Conservation (phyloP, 2,113 vertebrate species). For the Perognathus longimembris region DNA sequence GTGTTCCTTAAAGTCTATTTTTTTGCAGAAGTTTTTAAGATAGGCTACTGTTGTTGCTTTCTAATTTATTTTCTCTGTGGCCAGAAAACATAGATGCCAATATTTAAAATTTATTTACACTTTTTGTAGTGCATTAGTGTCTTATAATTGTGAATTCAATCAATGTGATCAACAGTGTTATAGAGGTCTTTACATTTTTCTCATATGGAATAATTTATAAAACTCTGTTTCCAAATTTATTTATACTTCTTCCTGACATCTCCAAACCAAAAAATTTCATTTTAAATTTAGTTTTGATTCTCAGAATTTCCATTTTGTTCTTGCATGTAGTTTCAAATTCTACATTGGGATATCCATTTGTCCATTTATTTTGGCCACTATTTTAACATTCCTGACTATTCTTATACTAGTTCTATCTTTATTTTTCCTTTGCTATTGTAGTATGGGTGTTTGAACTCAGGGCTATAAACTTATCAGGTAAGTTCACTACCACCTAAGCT, state of each 20-base stretch:
- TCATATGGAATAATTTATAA: not conserved
- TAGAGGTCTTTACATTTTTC: conserved; percentile 10
- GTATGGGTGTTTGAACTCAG: too few species aligned
- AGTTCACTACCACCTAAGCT: not conserved
- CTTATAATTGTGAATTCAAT: conserved; percentile 34
- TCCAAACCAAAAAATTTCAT: not conserved
- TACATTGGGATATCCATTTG: not conserved
- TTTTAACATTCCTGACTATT: not conserved
- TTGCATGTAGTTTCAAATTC: not conserved
- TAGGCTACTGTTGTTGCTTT: not conserved
- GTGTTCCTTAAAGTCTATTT: not conserved
- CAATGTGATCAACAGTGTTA: not conserved
- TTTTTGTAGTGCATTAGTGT: not conserved
- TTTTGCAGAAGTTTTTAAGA: not conserved
- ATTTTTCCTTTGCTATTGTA: not conserved
- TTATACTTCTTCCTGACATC: not conserved
- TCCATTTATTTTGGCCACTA: not conserved
- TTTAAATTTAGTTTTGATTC: not conserved
- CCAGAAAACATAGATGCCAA: not conserved
- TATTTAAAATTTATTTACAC: not conserved
- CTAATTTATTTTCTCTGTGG: not conserved
- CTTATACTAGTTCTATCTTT: not conserved
- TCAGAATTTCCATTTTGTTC: not conserved
- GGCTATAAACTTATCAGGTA: too few species aligned
- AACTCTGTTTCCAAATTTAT: not conserved